Evolutionary conservation across 2,888 invertebrate species (phyloP).

Genomic region (Caenorhabditis macrosperma): DNA sequence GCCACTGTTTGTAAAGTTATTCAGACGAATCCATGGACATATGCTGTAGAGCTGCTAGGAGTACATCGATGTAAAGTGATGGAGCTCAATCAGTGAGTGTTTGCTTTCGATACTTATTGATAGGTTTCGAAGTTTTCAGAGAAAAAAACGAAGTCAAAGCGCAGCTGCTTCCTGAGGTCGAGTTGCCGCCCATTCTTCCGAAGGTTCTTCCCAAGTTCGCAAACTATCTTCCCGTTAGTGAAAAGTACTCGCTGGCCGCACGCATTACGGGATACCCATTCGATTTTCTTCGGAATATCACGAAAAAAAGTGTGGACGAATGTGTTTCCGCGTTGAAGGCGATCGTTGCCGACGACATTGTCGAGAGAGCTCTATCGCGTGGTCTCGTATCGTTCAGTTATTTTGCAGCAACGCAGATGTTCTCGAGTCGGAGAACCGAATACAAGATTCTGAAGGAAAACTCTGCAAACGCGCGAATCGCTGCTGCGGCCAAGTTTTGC

Average conservation of each 20-base stretch:
- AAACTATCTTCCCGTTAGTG: not conserved
- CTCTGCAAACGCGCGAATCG: slow-evolving; percentile 25
- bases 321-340: not conserved
- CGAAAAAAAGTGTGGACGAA: not conserved
- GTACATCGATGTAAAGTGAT: slow-evolving; percentile 36
- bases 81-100: slow-evolving; percentile 21
- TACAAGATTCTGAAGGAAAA: slow-evolving; percentile 32
- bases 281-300: not conserved
- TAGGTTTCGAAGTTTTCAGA: too few species aligned
- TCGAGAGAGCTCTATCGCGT: not conserved
- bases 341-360: not conserved
- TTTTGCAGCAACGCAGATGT: slow-evolving; percentile 11
- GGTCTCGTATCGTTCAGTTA: slow-evolving; percentile 37
- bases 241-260: not conserved
- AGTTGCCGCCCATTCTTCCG: slow-evolving; percentile 2
- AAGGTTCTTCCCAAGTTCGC: slow-evolving; percentile 14
- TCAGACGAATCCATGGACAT: slow-evolving; percentile 3
- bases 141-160: slow-evolving; percentile 7
- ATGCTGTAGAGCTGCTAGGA: slow-evolving; percentile 25
- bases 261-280: slow-evolving; percentile 23
- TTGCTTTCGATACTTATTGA: too few species aligned
- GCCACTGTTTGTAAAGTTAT: slow-evolving; percentile 24
- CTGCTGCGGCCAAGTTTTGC: slow-evolving; percentile 15
- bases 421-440: not conserved
- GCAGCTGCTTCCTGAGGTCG: slow-evolving; percentile 27